phyloP scores from a whole-genome alignment of 2,797 vertebrate species.

The Natrix natrix region DNA sequence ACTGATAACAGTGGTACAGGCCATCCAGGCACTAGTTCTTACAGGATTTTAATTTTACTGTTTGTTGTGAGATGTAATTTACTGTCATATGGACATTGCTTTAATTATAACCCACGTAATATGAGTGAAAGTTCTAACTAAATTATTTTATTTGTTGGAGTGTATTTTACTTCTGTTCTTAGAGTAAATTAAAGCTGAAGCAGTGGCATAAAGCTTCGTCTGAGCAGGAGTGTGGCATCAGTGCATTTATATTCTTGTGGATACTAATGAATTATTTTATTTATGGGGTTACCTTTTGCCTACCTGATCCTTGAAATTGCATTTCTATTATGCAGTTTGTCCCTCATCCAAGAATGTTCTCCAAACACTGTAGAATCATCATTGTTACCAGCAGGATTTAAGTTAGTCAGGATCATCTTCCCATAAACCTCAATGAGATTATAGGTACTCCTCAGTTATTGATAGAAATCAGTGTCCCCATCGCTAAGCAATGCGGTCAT shows the following conservation, averaged over 20 bases:
- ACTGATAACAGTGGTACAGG: slow-evolving; percentile 52
- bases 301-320: not conserved
- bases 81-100: slow-evolving; percentile 61
- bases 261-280: not conserved
- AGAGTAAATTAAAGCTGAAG: slow-evolving; percentile 32
- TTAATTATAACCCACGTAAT: slow-evolving; percentile 64
- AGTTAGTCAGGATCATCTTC: not conserved
- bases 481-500: not conserved
- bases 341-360: not conserved
- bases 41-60: slow-evolving; percentile 63
- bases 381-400: not conserved
- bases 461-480: not conserved
- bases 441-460: not conserved
- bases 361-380: not conserved
- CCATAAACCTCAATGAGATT: not conserved
- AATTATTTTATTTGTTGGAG: slow-evolving; percentile 43
- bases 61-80: slow-evolving; percentile 54
- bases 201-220: not conserved
- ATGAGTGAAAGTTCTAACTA: slow-evolving; percentile 50
- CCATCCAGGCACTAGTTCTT: slow-evolving; percentile 62
- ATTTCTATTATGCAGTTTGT: not conserved
- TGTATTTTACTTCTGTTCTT: slow-evolving; percentile 54
- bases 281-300: not conserved
- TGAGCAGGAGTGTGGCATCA: not conserved
- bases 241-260: not conserved